phyloP scores from a whole-genome alignment of 2,888 invertebrate genomes.

The Eupithecia exiguata region DNA sequence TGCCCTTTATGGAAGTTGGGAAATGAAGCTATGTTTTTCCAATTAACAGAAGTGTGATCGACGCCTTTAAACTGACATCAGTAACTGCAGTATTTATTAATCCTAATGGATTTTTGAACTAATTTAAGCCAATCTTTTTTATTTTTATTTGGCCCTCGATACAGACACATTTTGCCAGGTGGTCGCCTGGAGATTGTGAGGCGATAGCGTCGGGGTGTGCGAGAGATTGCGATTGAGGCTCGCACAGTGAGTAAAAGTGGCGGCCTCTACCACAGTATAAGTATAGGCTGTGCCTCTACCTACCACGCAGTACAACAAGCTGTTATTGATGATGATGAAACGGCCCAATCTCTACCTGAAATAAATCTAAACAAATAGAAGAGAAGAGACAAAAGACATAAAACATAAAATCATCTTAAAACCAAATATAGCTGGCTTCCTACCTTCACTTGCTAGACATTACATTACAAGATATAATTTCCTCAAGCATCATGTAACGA shows the following conservation, averaged over 20 bases:
- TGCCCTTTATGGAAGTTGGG: neutral
- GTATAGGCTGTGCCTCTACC: too few relatives aligned
- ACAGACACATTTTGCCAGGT: too few relatives aligned
- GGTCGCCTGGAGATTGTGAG: too few relatives aligned
- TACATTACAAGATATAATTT: neutral
- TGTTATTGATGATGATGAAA: neutral
- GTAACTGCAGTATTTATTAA: too few relatives aligned
- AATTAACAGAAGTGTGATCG: too few relatives aligned
- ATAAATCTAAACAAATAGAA: neutral
- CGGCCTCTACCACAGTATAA: neutral
- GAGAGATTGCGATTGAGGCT: neutral
- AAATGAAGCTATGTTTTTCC: neutral
- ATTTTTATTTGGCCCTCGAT: neutral
- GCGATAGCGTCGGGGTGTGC: neutral
- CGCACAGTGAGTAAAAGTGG: neutral
- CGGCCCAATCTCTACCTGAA: neutral
- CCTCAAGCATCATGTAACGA: slow-evolving; percentile 6
- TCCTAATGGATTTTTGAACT: too few relatives aligned
- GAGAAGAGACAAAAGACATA: neutral
- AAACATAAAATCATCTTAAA: neutral
- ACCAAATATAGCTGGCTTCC: neutral
- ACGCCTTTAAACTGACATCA: too few relatives aligned
- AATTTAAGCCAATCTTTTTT: neutral
- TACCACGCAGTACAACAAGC: neutral
- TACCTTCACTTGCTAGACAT: neutral